phyloP scores from a whole-genome alignment of 64 coral and sea anemone genomes.

The Orbicella faveolata region DNA sequence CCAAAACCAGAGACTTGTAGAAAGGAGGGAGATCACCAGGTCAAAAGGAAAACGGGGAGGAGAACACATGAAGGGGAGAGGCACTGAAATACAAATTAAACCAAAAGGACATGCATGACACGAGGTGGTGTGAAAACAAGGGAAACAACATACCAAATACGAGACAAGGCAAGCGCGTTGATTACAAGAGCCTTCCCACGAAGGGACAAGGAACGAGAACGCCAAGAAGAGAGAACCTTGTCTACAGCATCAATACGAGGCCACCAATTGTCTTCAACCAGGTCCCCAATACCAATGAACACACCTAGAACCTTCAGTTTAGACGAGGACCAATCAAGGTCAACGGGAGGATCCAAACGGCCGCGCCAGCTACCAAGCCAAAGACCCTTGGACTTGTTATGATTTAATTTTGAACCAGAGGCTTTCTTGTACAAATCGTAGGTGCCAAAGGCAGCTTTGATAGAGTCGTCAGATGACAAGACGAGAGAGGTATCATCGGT shows the following conservation, averaged over 20 bases:
- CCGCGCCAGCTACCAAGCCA: not conserved
- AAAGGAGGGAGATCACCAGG: not conserved
- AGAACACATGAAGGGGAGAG: too few relatives aligned
- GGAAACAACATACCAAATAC: not conserved
- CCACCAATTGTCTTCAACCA: not conserved
- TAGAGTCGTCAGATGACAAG: not conserved
- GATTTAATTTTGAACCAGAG: constrained; percentile 18
- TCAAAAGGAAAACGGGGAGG: too few relatives aligned
- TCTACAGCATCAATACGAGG: not conserved
- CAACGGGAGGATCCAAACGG: not conserved
- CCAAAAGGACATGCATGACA: not conserved
- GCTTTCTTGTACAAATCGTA: not conserved
- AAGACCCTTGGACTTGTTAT: not conserved
- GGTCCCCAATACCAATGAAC: not conserved
- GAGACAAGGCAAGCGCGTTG: not conserved
- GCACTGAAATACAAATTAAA: too few relatives aligned
- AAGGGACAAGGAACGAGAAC: not conserved
- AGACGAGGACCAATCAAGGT: constrained; percentile 1
- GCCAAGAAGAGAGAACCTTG: not conserved
- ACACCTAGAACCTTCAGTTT: not conserved
- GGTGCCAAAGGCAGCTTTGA: not conserved
- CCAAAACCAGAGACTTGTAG: not conserved
- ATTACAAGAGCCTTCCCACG: not conserved
- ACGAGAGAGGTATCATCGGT: constrained; percentile 33
- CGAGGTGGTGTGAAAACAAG: not conserved